phyloP scores from a whole-genome alignment of 2,797 vertebrate genomes.

The Tragelaphus eurycerus region DNA sequence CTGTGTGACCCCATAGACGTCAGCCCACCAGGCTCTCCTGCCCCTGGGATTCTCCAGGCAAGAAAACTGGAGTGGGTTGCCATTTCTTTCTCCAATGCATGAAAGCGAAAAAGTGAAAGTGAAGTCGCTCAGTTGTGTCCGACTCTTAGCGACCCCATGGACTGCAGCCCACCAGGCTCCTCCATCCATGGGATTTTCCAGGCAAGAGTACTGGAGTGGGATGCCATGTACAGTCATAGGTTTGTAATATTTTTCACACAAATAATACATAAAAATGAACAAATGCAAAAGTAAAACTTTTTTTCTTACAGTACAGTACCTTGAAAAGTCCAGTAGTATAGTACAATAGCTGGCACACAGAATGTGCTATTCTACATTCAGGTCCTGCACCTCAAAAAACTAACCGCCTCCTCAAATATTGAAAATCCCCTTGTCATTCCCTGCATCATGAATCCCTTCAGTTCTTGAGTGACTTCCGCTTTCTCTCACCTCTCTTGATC shows the following conservation, averaged over 20 bases:
- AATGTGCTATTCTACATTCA: rapidly evolving
- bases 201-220: no score
- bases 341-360: neutral
- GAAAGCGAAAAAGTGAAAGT: no score
- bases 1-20: no score
- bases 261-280: neutral
- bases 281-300: neutral
- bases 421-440: neutral
- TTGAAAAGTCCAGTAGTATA: neutral
- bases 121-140: no score
- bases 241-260: neutral
- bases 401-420: neutral
- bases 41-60: no score
- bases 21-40: no score
- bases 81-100: no score
- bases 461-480: neutral
- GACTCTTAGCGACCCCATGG: no score
- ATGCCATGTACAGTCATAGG: neutral
- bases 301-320: neutral
- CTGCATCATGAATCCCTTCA: neutral
- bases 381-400: neutral
- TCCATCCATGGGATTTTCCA: no score
- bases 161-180: no score
- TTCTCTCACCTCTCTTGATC: neutral
- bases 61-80: no score